Conservation (phyloP, 1,140 invertebrate species). For the Lucilia sericata region DNA sequence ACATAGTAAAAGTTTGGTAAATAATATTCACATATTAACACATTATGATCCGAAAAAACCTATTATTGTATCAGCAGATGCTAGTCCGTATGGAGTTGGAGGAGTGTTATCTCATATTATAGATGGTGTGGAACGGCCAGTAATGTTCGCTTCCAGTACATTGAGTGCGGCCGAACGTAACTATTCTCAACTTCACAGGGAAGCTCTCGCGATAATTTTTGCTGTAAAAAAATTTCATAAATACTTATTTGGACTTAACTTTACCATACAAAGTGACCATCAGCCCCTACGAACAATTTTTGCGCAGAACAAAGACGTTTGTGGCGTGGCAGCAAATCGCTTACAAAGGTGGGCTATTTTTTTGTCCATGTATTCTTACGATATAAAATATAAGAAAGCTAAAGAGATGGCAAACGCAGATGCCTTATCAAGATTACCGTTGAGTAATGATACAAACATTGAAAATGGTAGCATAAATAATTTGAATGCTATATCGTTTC, state of each 20-base stretch:
- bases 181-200: conserved; percentile 67
- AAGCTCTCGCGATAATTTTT: conserved; percentile 68
- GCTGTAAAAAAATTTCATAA: conserved; percentile 69
- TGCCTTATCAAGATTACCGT: neutral
- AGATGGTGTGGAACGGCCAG: conserved; percentile 54
- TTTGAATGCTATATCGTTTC: too few relatives aligned
- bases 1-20: neutral
- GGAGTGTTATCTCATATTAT: conserved; percentile 47
- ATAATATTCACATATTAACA: neutral
- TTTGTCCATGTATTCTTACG: neutral
- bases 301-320: neutral
- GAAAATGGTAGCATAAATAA: conserved; percentile 3
- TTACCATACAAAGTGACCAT: conserved; percentile 33
- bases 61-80: conserved; percentile 39
- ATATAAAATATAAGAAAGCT: neutral
- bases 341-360: conserved; percentile 27
- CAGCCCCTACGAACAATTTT: conserved; percentile 39
- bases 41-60: conserved; percentile 47
- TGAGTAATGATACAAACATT: neutral
- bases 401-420: neutral
- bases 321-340: conserved; percentile 7
- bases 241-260: conserved; percentile 61
- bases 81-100: conserved; percentile 30
- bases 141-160: conserved; percentile 47
- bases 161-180: conserved; percentile 49